Percentiles rank a stretch among this genome's conserved stretches.
These are phyloP conservation scores for Dastarcus helophoroides DNA, from an alignment of 2,888 invertebrate genomes.

Conservation along the genomic window DNA sequence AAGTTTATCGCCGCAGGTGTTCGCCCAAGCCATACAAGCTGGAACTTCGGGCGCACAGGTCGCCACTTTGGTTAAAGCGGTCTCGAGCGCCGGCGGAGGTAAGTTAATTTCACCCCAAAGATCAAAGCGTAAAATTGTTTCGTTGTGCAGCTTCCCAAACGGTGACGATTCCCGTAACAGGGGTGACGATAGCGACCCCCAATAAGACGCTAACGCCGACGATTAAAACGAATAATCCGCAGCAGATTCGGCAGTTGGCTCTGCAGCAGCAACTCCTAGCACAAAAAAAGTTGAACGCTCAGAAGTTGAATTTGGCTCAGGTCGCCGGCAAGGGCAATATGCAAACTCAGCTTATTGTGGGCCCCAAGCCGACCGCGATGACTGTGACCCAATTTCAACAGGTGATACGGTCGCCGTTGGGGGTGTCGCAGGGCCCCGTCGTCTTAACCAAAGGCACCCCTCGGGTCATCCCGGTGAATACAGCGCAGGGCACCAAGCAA, in stretches of 20 bases:
- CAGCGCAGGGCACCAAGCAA: slow-evolving; percentile 45
- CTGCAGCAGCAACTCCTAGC: slow-evolving; percentile 46
- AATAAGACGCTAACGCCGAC: slow-evolving; percentile 37
- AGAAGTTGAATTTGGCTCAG: slow-evolving; percentile 51
- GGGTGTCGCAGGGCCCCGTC: slow-evolving; percentile 44
- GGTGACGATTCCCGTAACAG: slow-evolving; percentile 43
- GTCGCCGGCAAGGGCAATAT: slow-evolving; percentile 38
- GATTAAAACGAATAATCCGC: slow-evolving; percentile 43
- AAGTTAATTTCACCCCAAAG: slow-evolving; percentile 8
- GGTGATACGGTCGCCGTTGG: slow-evolving; percentile 41
- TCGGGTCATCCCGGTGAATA: slow-evolving; percentile 54
- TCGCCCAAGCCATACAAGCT: slow-evolving; percentile 38
- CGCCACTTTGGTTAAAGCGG: slow-evolving; percentile 53
- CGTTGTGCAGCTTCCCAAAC: slow-evolving; percentile 31
- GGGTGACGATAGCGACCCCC: slow-evolving; percentile 37
- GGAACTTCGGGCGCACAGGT: slow-evolving; percentile 44
- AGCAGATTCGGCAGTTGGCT: slow-evolving; percentile 54
- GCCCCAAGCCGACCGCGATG: slow-evolving; percentile 52
- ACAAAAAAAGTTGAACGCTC: slow-evolving; percentile 46
- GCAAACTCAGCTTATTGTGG: slow-evolving; percentile 59
- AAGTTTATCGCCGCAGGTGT: slow-evolving; percentile 31
- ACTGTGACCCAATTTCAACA: slow-evolving; percentile 67
- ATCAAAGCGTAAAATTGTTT: not conserved
- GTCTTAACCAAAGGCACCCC: slow-evolving; percentile 52
- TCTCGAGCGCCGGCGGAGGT: slow-evolving; percentile 35